phyloP scores from a whole-genome alignment of 2,113 vertebrate species.

The Gymnorhina tibicen region DNA sequence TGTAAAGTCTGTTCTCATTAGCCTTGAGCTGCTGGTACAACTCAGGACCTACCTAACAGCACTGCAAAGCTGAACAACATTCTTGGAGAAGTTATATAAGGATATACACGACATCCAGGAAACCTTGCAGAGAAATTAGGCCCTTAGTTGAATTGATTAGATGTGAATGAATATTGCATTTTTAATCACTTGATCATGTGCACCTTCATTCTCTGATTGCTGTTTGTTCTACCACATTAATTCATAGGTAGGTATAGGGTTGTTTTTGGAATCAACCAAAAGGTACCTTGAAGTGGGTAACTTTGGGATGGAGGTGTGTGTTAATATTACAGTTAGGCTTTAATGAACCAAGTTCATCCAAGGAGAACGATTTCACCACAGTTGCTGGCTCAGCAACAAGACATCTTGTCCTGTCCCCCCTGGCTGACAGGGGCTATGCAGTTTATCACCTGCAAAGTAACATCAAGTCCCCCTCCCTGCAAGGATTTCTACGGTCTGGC shows the following conservation, averaged over 20 bases:
- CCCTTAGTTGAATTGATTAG: neutral
- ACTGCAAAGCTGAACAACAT: neutral
- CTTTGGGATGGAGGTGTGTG: neutral
- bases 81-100: neutral
- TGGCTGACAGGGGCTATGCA: fast-evolving
- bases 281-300: fast-evolving
- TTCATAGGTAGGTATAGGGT: neutral
- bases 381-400: neutral
- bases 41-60: neutral
- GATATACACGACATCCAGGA: neutral
- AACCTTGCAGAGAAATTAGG: neutral
- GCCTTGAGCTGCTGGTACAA: neutral
- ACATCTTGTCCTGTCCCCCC: neutral
- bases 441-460: neutral
- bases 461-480: neutral
- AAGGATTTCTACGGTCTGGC: neutral
- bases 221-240: neutral
- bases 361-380: neutral
- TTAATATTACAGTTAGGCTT: neutral
- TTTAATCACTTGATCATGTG: neutral
- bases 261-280: neutral
- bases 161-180: neutral
- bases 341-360: neutral
- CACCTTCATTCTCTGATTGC: neutral
- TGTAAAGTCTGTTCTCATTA: neutral